These are phyloP conservation scores for Eupeodes corollae DNA, from an alignment of 1,140 invertebrate genomes.

Conservation along the genomic window DNA sequence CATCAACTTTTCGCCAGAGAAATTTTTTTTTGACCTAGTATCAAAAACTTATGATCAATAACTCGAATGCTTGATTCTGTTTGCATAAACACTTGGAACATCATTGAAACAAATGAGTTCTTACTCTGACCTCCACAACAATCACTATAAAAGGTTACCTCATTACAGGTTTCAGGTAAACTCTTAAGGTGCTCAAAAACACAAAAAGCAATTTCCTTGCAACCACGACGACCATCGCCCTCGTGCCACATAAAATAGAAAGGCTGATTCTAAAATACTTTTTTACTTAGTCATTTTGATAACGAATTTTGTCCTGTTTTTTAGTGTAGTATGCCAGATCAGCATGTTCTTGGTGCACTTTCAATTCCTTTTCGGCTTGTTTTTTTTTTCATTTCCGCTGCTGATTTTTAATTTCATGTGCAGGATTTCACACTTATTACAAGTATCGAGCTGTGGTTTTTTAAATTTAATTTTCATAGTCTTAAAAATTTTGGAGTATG, in stretches of 20 bases:
- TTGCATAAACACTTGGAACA: slow-evolving; percentile 13
- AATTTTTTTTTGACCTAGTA: slow-evolving; percentile 17
- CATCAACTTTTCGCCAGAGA: slow-evolving; percentile 2
- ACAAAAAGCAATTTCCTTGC: slow-evolving; percentile 15
- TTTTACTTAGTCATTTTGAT: slow-evolving; percentile 6
- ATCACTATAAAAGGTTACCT: slow-evolving; percentile 25
- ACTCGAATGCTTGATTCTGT: slow-evolving; percentile 3
- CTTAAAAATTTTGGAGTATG: slow-evolving; percentile 11
- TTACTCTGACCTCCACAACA: slow-evolving; percentile 30
- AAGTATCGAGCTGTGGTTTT: slow-evolving; percentile 16
- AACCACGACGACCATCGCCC: slow-evolving; percentile 18
- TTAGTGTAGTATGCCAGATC: slow-evolving; percentile 1
- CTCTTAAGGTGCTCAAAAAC: slow-evolving; percentile 14
- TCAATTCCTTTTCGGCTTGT: not conserved
- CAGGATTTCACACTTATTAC: slow-evolving; percentile 13
- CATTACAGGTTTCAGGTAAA: too few species aligned
- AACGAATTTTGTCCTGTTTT: slow-evolving; percentile 2
- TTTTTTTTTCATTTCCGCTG: slow-evolving; percentile 6
- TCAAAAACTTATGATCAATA: slow-evolving; percentile 32
- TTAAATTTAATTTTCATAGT: too few species aligned
- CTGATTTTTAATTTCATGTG: too few species aligned
- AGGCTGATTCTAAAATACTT: slow-evolving; percentile 11
- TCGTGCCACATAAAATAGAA: slow-evolving; percentile 34
- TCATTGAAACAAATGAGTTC: slow-evolving; percentile 19
- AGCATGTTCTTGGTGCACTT: not conserved